phyloP scores from a whole-genome alignment of 2,113 vertebrate genomes.

The Nesospiza acunhae region DNA sequence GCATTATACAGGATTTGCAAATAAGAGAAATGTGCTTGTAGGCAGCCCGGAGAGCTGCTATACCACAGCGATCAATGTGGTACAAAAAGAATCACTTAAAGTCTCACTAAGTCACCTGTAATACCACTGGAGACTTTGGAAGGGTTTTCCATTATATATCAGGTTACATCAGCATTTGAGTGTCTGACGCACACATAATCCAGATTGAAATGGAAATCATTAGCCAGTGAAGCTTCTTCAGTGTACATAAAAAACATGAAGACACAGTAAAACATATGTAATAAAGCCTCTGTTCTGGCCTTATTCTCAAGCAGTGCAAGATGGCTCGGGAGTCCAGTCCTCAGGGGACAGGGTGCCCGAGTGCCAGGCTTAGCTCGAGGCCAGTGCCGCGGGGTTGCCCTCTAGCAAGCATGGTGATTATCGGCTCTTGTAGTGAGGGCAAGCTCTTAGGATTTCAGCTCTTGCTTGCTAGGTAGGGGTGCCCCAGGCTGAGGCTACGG shows the following conservation, averaged over 20 bases:
- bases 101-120: not conserved
- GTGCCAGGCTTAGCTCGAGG: too few species aligned
- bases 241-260: not conserved
- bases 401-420: too few species aligned
- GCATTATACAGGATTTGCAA: not conserved
- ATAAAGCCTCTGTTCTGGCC: too few species aligned
- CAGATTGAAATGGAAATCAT: not conserved
- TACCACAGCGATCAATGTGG: not conserved
- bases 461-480: too few species aligned
- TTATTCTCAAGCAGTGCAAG: too few species aligned
- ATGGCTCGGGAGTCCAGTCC: too few species aligned
- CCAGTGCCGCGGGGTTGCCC: too few species aligned
- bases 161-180: not conserved
- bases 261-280: not conserved
- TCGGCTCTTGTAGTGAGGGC: too few species aligned
- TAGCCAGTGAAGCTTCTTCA: not conserved
- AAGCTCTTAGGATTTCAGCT: too few species aligned
- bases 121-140: not conserved
- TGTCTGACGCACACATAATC: not conserved
- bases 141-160: not conserved
- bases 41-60: not conserved
- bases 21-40: not conserved
- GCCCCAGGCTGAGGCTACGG: too few species aligned
- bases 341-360: too few species aligned
- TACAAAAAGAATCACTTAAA: not conserved